Evolutionary conservation across 2,888 invertebrate species (phyloP), one percentile per base, ranked within the genome.

Genomic region (Drosophila birchii): DNA sequence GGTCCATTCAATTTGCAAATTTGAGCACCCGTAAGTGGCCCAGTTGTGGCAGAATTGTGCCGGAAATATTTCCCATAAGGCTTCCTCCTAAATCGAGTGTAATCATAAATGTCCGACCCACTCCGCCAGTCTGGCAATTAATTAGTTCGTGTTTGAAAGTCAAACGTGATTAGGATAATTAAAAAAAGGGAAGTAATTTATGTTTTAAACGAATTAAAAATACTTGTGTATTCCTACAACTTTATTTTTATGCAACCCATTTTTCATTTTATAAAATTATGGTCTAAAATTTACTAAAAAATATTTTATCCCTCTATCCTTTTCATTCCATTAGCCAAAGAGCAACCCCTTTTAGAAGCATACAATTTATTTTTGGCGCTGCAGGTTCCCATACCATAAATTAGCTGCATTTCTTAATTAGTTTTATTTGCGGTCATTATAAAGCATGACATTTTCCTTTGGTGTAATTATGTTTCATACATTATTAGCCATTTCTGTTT

Each of bases 1-100:
- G 73, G 72, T 72, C 72, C 63, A 55, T 63, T 58, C 63, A 73
- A 59, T 73, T 58, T 53, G 47, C 72, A 47, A 70, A 68, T 59
- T 53, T 47, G 39, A 29, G 47, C 60, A 36, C 36, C 43, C 32
- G 20, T 32, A 36, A 56, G 23, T 58, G 69, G 58, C 53, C 70
- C 47, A 47, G 67, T 55, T 68, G 47, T 12, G 11, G 55, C n/a
- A 9, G 32, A 45, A 54, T 20, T 41, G 34, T 45, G 53, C 45
- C 70, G 70, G 68, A 68, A 64, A 43, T 64, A 18, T 56, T 23
- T 51, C 29, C 53, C 62, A 63, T 38, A 45, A 45, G 45, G 36
- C 62, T 47, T 47, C 45, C 57, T 54, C 5, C n/a, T 23, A 36
- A 66, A 66, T 32, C 62, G 45, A 53, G 26, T 32, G 18, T 29